Conservation (phyloP, 2,888 invertebrate species). For the Luffia ferchaultella region DNA sequence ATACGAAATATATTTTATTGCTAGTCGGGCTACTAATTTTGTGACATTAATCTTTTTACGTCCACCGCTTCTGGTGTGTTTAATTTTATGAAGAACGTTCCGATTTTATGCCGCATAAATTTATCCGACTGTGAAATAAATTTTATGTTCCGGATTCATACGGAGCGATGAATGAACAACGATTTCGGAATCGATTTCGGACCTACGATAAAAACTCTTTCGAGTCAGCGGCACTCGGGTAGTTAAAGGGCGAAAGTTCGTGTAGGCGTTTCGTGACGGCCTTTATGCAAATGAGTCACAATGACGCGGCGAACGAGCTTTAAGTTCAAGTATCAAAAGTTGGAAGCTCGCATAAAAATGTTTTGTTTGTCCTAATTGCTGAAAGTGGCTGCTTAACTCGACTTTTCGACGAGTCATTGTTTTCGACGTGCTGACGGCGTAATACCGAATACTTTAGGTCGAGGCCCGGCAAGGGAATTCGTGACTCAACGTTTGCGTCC, state of each 20-base stretch:
- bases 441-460: slow-evolving; percentile 48
- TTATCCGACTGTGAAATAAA: background rate
- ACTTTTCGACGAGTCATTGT: slow-evolving; percentile 57
- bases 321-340: slow-evolving; percentile 10
- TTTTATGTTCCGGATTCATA: background rate
- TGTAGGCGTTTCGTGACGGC: no score
- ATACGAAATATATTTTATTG: no score
- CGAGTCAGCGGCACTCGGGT: background rate
- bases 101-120: background rate
- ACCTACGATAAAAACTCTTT: background rate
- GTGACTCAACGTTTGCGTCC: slow-evolving; percentile 27
- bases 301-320: slow-evolving; percentile 25
- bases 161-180: background rate
- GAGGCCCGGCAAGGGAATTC: slow-evolving; percentile 35
- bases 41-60: background rate
- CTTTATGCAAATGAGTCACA: slow-evolving; percentile 35
- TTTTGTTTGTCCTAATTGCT: slow-evolving; percentile 63
- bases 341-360: slow-evolving; percentile 43
- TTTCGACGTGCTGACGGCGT: slow-evolving; percentile 46
- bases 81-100: background rate
- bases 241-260: background rate
- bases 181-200: background rate
- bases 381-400: slow-evolving; percentile 54
- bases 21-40: background rate
- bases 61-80: background rate